Conservation (phyloP, 2,888 invertebrate species). For the Cataglyphis altisquamis region DNA sequence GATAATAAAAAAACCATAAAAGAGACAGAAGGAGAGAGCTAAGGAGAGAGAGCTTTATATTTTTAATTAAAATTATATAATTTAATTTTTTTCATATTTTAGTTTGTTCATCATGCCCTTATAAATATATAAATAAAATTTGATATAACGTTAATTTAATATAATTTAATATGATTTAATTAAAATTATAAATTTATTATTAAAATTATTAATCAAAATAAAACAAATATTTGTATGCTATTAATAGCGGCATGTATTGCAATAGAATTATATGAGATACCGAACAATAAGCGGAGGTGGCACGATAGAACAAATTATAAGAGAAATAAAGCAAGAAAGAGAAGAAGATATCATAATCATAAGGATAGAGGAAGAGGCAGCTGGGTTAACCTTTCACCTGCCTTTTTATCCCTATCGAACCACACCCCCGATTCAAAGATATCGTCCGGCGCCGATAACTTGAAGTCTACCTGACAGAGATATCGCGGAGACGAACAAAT, state of each 20-base stretch:
- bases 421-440: conserved; percentile 66
- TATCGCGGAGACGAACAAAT: conserved; percentile 62
- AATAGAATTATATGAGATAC: conserved; percentile 8
- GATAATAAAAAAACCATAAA: background rate
- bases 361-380: conserved; percentile 74
- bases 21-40: too few relatives aligned
- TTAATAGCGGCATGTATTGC: background rate
- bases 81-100: background rate
- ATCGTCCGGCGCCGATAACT: conserved; percentile 62
- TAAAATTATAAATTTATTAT: too few relatives aligned
- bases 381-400: conserved; percentile 80
- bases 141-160: background rate
- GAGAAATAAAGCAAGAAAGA: conserved; percentile 10
- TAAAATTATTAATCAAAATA: too few relatives aligned
- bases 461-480: conserved; percentile 53
- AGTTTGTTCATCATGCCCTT: too few relatives aligned
- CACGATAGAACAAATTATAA: conserved; percentile 17
- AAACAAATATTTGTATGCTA: background rate
- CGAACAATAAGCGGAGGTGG: conserved; percentile 47
- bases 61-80: conserved; percentile 6
- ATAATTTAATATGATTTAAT: too few relatives aligned
- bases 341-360: conserved; percentile 71
- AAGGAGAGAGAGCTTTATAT: background rate
- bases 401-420: conserved; percentile 57
- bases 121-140: too few relatives aligned